Evolutionary conservation across 2,888 invertebrate genomes (phyloP), one percentile per base, ranked within the genome.

Genomic region (Salticus scenicus): DNA sequence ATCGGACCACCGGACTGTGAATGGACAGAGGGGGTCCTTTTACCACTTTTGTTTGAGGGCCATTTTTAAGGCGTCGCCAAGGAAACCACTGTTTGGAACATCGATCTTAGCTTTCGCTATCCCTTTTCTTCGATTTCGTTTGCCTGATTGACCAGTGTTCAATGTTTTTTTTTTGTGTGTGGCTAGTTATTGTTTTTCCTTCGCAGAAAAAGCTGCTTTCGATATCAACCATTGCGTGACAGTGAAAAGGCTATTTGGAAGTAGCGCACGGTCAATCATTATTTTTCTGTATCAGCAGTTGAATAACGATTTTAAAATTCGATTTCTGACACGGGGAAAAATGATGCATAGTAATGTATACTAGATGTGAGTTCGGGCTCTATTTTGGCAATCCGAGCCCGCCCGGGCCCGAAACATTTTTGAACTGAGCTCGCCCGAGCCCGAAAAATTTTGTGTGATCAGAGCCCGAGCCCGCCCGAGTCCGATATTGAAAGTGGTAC

Each of bases 31-130:
- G 77, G 71, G 78, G 37, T 30, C 72, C 79, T 17, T 7, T 47
- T n/a, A 12, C 10, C 8, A 42, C 57, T 70, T 76, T 37, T 75
- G 75, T 75, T 82, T 82, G 81, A 82, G 70, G 57, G 41, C 72
- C 64, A 27, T 37, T 67, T 76, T 33, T n/a, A 10, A 27, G 24
- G 30, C 74, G 83, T 83, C 83, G 47, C 76, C 83, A 83, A 72
- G 83, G 83, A 37, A 51, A 76, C 83, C 30, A 73, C 24, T 69
- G 30, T 10, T 33, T 33, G 47, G 47, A 20, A 20, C 71, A 76
- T 76, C 76, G 76, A 76, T 76, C 33, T 64, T 30, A 8, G 72
- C n/a, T 30, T n/a, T 51, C 31, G 72, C 63, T 51, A 70, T 74
- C 75, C 71, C 67, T 42, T n/a, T 57, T 37, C 41, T 72, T 64